Conservation (phyloP, 37 sponge, comb jelly and placozoan species). For the Axinella damicornis region DNA sequence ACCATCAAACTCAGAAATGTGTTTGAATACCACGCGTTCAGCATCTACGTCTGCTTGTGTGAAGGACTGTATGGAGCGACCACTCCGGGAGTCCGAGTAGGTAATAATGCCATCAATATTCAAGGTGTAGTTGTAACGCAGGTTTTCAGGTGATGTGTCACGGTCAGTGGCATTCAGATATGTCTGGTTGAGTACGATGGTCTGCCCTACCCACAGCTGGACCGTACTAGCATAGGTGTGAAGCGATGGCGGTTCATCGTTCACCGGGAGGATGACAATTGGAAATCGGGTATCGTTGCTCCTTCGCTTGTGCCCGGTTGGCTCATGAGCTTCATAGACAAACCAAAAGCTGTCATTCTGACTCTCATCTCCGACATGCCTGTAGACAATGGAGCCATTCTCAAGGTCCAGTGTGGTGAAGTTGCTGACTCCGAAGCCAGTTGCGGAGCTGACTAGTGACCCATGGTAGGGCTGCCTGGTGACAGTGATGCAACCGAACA, state of each 20-base stretch:
- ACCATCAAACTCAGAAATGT: slow-evolving; percentile 2
- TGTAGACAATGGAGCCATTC: slow-evolving; percentile 34
- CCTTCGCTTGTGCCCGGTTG: background rate
- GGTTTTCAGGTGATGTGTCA: slow-evolving; percentile 34
- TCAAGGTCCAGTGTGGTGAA: slow-evolving; percentile 43
- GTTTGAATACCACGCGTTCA: slow-evolving; percentile 6
- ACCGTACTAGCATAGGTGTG: background rate
- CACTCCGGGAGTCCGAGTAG: background rate
- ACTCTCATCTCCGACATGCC: slow-evolving; percentile 47
- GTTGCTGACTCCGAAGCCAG: background rate
- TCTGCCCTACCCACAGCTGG: slow-evolving; percentile 45
- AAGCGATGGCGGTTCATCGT: slow-evolving; percentile 56
- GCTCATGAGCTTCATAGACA: background rate
- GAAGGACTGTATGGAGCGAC: slow-evolving; percentile 22
- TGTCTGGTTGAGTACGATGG: background rate
- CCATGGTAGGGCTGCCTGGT: background rate
- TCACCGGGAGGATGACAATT: slow-evolving; percentile 33
- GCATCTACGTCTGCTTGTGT: slow-evolving; percentile 53
- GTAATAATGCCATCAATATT: slow-evolving; percentile 32
- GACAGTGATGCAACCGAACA: background rate
- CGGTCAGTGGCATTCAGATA: slow-evolving; percentile 41
- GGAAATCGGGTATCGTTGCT: background rate
- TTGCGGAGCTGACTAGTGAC: background rate
- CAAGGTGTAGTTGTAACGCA: slow-evolving; percentile 22
- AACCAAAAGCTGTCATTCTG: slow-evolving; percentile 31